Conservation (phyloP, 1,140 invertebrate genomes). For the Chironomus tepperi region DNA sequence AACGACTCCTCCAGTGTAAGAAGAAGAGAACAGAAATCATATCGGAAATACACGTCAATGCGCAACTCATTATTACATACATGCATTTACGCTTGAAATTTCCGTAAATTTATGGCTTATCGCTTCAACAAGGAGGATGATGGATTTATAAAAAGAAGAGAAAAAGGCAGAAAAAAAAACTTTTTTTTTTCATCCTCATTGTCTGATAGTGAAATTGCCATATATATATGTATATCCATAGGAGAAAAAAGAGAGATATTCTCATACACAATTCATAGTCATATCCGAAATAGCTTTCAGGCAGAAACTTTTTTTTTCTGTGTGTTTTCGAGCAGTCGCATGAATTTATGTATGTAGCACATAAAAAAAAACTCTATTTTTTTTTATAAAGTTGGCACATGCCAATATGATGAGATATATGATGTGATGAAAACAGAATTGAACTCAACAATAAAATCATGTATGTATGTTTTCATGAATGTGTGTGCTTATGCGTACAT, state of each 20-base stretch:
- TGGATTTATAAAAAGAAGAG: too few species aligned
- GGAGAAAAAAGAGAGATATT: too few species aligned
- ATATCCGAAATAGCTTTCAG: constrained; percentile 13
- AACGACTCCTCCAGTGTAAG: too few species aligned
- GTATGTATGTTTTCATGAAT: background rate
- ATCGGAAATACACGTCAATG: constrained; percentile 1
- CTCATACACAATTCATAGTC: too few species aligned
- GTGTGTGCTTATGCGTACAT: background rate
- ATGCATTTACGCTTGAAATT: constrained; percentile 1
- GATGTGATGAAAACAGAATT: background rate
- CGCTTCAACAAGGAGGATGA: too few species aligned
- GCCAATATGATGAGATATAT: background rate
- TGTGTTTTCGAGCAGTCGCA: background rate
- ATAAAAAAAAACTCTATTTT: too few species aligned
- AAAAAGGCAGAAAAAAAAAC: too few species aligned
- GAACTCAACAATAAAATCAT: constrained; percentile 3
- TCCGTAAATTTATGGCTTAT: background rate
- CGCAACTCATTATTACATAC: background rate
- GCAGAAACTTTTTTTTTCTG: background rate
- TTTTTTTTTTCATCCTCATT: too few species aligned
- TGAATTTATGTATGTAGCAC: background rate
- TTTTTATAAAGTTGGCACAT: background rate
- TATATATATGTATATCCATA: too few species aligned
- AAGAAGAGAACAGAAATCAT: background rate
- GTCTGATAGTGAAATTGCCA: too few species aligned